Conservation (phyloP, 2,797 vertebrate species). For the Sparidentex hasta region DNA sequence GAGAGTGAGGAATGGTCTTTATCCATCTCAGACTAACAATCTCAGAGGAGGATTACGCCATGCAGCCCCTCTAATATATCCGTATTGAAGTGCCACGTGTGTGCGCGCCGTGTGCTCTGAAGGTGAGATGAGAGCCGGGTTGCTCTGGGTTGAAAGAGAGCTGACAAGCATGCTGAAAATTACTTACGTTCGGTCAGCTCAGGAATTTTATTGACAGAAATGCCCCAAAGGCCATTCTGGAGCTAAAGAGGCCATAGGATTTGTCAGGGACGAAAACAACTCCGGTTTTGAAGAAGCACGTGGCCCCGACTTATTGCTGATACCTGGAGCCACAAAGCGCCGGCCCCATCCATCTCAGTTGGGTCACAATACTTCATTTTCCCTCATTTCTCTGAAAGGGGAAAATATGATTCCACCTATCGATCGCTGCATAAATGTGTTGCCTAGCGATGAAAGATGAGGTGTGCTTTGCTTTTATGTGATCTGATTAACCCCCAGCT, state of each 20-base stretch:
- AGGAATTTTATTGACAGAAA: conserved; percentile 56
- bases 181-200: conserved; percentile 40
- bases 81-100: conserved; percentile 18
- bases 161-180: conserved; percentile 34
- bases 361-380: conserved; percentile 76
- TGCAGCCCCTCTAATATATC: conserved; percentile 11
- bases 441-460: conserved; percentile 82
- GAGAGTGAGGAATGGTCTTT: conserved; percentile 11
- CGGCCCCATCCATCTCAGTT: conserved; percentile 68
- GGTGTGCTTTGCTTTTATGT: conserved; percentile 79
- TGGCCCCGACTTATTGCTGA: conserved; percentile 54
- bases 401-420: conserved; percentile 83
- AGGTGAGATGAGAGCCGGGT: conserved; percentile 49
- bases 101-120: conserved; percentile 12
- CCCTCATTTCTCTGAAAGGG: conserved; percentile 81
- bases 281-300: conserved; percentile 51
- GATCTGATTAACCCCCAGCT: conserved; percentile 81
- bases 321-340: conserved; percentile 57
- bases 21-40: background rate
- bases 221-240: conserved; percentile 55
- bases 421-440: conserved; percentile 82
- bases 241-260: conserved; percentile 43
- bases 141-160: conserved; percentile 21
- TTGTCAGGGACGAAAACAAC: conserved; percentile 63
- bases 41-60: conserved; percentile 8